Evolutionary conservation across 2,888 invertebrate species (phyloP), one percentile per base, ranked within the genome.

Genomic region (Brassicogethes aeneus): DNA sequence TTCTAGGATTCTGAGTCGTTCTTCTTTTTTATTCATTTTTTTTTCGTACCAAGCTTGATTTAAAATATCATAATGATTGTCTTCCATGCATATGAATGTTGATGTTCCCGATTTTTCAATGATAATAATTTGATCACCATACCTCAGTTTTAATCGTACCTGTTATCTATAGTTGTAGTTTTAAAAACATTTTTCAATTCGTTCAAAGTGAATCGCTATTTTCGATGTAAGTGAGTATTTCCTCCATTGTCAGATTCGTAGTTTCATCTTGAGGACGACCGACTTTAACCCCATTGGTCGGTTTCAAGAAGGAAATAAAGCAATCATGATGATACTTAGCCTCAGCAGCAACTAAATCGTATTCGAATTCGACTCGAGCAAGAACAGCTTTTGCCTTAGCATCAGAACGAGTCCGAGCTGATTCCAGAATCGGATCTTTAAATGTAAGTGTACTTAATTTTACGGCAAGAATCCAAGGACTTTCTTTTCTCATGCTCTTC

Each of bases 221-320:
- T 60, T 64, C 58, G 41, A 64, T 62, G n/a, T 46, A 52, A 17
- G 45, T 35, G 44, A 58, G 60, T 52, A 58, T 58, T 56, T 62
- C 57, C 41, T 62, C 54, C 59, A 64, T 60, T 42, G 55, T 59
- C 36, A 44, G 33, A 47, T 56, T 55, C 36, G 40, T 51, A 45
- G 51, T 16, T 43, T 57, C 55, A 42, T 50, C 50, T 59, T 58
- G 29, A 50, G 58, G 60, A 56, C 59, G 58, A 52, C 60, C 59
- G 17, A 53, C 37, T 59, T 59, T 53, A 60, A 12, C 41, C 15
- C 57, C 57, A 51, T 53, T 60, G 36, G 39, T 36, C 30, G 56
- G 58, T 57, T 44, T 60, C 39, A 60, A 36, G 40, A 61, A 62
- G 13, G 41, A 43, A 51, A 8, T 43, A 45, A 52, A 57, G 40